Conservation (phyloP, 2,888 invertebrate species). For the Thumatha senex region DNA sequence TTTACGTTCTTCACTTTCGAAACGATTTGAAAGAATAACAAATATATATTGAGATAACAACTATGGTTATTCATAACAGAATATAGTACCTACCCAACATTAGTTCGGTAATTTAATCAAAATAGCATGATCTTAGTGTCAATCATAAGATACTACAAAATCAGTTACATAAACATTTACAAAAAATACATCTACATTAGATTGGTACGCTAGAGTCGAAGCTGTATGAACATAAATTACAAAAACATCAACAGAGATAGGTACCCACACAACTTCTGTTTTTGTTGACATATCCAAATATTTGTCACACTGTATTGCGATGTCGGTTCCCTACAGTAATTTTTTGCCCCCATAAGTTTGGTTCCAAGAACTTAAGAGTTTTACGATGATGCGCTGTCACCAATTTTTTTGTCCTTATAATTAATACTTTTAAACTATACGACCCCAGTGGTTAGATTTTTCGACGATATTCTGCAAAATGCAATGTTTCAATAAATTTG, state of each 20-base stretch:
- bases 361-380: constrained; percentile 37
- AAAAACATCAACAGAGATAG: background rate
- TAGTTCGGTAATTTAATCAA: no score
- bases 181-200: no score
- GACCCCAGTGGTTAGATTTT: constrained; percentile 31
- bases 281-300: background rate
- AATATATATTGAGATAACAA: no score
- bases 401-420: constrained; percentile 41
- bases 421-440: constrained; percentile 41
- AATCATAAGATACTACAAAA: no score
- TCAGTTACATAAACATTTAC: no score
- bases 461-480: constrained; percentile 23
- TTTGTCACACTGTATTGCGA: background rate
- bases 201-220: background rate
- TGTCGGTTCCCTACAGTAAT: constrained; percentile 7
- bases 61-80: no score
- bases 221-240: background rate
- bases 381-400: constrained; percentile 42
- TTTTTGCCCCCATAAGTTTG: constrained; percentile 20
- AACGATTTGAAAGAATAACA: no score
- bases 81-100: no score
- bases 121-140: no score
- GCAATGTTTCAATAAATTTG: constrained; percentile 15
- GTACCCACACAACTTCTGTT: background rate
- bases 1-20: no score